These are phyloP conservation scores for Isichthys henryi DNA, from an alignment of 2,113 vertebrate species.

Conservation along the genomic window DNA sequence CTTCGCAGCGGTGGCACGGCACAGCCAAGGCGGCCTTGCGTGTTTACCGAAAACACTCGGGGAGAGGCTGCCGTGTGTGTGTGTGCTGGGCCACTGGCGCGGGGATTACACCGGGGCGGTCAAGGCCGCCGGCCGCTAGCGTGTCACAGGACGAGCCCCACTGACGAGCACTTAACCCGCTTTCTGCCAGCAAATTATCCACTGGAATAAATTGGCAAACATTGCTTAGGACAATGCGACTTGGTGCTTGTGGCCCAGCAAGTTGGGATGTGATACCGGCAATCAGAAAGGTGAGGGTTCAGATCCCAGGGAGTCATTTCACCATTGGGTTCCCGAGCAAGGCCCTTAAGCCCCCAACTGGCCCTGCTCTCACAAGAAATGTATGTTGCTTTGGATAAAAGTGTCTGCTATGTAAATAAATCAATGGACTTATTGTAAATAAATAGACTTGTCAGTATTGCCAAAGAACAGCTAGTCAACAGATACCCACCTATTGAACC, in stretches of 20 bases:
- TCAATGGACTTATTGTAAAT: neutral
- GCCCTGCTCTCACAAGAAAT: neutral
- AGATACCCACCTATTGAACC: neutral
- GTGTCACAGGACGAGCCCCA: neutral
- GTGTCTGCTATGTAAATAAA: neutral
- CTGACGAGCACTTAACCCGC: neutral
- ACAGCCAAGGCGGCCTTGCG: slow-evolving; percentile 50
- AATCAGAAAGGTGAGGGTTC: neutral
- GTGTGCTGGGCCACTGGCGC: neutral
- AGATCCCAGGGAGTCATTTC: neutral
- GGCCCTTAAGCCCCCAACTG: neutral
- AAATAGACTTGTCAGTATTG: neutral
- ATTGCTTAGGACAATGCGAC: neutral
- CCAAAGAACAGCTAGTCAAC: neutral
- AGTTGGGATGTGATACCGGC: neutral
- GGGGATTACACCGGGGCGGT: neutral
- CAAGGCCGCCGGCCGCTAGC: neutral
- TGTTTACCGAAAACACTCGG: slow-evolving; percentile 77
- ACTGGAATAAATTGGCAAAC: neutral
- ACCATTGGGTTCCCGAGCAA: neutral
- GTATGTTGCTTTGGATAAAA: neutral
- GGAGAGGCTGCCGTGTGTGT: slow-evolving; percentile 33
- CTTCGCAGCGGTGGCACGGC: slow-evolving; percentile 83
- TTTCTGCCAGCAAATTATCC: neutral
- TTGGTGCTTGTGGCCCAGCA: neutral